Percentiles rank a stretch among this genome's conserved stretches.
These are phyloP conservation scores for Empidonax alnorum DNA, from an alignment of 2,113 vertebrate species.

Conservation along the genomic window DNA sequence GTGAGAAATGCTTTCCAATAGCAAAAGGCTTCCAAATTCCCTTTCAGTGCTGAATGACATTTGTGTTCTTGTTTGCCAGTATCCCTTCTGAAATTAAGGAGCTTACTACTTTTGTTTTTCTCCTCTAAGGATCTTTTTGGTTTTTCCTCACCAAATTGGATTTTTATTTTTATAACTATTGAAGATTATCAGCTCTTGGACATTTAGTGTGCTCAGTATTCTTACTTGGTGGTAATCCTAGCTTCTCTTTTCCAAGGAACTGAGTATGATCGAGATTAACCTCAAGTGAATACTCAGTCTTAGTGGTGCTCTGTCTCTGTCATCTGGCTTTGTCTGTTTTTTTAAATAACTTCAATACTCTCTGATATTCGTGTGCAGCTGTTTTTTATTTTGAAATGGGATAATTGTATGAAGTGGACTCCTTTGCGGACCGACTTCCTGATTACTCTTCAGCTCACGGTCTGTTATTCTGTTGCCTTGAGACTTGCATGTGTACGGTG, in stretches of 20 bases:
- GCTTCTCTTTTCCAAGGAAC: not conserved
- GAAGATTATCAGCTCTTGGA: not conserved
- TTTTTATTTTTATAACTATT: not conserved
- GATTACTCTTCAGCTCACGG: not conserved
- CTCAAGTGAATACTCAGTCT: not conserved
- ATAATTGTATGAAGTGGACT: not conserved
- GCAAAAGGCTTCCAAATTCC: not conserved
- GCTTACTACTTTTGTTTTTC: not conserved
- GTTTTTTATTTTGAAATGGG: not conserved
- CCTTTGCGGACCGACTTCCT: not conserved
- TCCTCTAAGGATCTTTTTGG: not conserved
- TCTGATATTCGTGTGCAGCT: rapidly evolving
- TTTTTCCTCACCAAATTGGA: not conserved
- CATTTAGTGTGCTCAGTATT: not conserved
- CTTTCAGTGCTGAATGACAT: not conserved
- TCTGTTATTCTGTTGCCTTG: not conserved
- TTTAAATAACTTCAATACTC: not conserved
- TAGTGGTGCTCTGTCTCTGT: not conserved
- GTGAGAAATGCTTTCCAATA: not conserved
- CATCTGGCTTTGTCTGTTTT: not conserved
- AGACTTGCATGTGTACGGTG: not conserved
- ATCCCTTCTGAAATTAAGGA: not conserved
- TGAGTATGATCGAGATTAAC: not conserved
- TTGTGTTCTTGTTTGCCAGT: not conserved
- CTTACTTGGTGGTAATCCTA: not conserved